Evolutionary conservation across 2,113 vertebrate genomes (phyloP).

Genomic region (Corythornis cristatus): DNA sequence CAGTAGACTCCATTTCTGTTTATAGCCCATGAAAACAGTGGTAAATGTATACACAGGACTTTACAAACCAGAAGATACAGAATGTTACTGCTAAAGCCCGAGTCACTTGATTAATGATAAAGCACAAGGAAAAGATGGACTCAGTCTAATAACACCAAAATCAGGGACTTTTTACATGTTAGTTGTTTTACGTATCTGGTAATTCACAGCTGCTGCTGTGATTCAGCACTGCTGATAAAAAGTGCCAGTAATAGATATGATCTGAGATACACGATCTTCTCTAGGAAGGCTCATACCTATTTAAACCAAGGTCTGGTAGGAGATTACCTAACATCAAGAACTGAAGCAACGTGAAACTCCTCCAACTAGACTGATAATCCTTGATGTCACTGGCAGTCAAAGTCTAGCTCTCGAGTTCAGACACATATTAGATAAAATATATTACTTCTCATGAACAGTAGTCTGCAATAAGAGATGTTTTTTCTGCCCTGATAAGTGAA

Average conservation of each 20-base stretch:
- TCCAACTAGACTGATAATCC: constrained; percentile 13
- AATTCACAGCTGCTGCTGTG: background rate
- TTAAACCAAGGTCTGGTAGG: constrained; percentile 19
- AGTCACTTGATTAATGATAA: background rate
- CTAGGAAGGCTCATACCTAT: background rate
- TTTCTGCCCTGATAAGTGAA: constrained; percentile 1
- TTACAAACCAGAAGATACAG: background rate
- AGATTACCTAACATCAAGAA: constrained; percentile 32
- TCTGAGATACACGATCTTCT: background rate
- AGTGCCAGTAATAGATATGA: background rate
- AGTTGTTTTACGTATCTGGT: background rate
- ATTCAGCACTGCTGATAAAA: background rate
- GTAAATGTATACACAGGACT: background rate
- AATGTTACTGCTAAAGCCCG: background rate
- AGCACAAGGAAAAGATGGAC: background rate
- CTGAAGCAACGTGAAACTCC: background rate
- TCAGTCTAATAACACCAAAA: background rate
- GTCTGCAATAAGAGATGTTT: constrained; percentile 3
- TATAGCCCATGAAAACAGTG: background rate
- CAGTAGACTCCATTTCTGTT: background rate
- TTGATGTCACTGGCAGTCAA: background rate
- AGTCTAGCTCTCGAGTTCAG: constrained; percentile 20
- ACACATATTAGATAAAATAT: constrained; percentile 39
- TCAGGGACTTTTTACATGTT: background rate
- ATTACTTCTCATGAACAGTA: constrained; percentile 52